These are phyloP conservation scores for Drosophila melanocephala DNA, from an alignment of 2,888 invertebrate species.

Conservation along the genomic window DNA sequence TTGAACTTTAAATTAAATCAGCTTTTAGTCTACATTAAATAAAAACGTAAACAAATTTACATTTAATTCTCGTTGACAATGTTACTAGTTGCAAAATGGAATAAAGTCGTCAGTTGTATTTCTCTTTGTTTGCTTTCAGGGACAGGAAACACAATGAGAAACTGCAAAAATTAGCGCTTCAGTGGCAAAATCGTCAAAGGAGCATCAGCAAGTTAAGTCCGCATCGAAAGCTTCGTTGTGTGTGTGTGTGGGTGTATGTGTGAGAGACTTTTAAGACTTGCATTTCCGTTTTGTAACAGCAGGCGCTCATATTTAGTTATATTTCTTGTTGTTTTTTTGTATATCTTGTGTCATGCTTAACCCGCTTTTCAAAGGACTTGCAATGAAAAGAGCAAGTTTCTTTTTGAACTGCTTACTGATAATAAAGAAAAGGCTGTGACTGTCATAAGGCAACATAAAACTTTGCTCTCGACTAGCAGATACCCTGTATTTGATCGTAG, in stretches of 20 bases:
- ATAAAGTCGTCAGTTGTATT: background rate
- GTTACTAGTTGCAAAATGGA: constrained; percentile 2
- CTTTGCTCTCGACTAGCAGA: background rate
- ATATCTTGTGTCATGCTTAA: background rate
- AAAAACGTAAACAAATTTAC: background rate
- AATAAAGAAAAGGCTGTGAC: background rate
- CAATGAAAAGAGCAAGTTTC: constrained; percentile 1
- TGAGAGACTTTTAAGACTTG: constrained; percentile 11
- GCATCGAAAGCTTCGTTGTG: background rate
- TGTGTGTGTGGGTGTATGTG: background rate
- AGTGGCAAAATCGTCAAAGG: constrained; percentile 1
- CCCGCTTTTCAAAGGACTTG: background rate
- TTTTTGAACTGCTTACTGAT: constrained; percentile 2
- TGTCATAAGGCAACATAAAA: background rate
- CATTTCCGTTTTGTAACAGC: constrained; percentile 57
- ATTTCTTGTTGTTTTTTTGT: background rate
- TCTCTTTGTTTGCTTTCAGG: background rate
- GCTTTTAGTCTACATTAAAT: background rate
- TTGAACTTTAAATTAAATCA: too few relatives aligned
- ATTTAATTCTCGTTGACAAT: background rate
- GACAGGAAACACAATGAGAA: background rate
- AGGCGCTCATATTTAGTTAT: constrained; percentile 27
- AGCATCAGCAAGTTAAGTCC: constrained; percentile 6
- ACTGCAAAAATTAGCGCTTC: constrained; percentile 12
- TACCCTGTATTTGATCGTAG: background rate